A percentile compares a stretch with the other conserved stretches of the same genome.
Evolutionary conservation across 2,888 invertebrate species (phyloP).

Genomic region (Euphydryas editha): DNA sequence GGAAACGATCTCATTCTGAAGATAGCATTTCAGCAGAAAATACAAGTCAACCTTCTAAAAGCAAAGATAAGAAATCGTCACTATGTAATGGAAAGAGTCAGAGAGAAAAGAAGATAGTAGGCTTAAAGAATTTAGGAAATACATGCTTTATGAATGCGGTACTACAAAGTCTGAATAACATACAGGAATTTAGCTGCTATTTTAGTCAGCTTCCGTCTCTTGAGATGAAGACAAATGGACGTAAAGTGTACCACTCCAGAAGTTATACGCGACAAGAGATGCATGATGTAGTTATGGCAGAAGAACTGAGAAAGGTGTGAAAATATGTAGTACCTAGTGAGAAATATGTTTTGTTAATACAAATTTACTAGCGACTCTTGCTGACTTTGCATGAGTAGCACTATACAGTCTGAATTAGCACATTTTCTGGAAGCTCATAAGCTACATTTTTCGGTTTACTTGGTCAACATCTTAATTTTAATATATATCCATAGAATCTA

Average conservation of each 20-base stretch:
- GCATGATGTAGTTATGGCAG: conserved; percentile 89
- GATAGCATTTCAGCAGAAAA: conserved; percentile 82
- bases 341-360: too few relatives aligned
- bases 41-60: conserved; percentile 55
- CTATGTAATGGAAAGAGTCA: conserved; percentile 76
- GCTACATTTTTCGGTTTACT: neutral
- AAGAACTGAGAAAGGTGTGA: conserved; percentile 88
- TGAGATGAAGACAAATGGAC: conserved; percentile 84
- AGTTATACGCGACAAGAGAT: conserved; percentile 85
- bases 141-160: conserved; percentile 95
- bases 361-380: too few relatives aligned
- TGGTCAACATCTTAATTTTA: too few relatives aligned
- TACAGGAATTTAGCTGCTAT: conserved; percentile 92
- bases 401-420: too few relatives aligned
- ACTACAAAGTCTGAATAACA: conserved; percentile 92
- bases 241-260: conserved; percentile 85
- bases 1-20: conserved; percentile 84
- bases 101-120: conserved; percentile 86
- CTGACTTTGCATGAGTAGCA: too few relatives aligned
- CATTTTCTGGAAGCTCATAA: too few relatives aligned
- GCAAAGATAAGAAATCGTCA: conserved; percentile 66
- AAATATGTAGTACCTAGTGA: neutral
- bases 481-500: too few relatives aligned
- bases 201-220: conserved; percentile 90
- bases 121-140: conserved; percentile 91